Evolutionary conservation across 1,140 invertebrate genomes (phyloP), one percentile per base, ranked within the genome.

Genomic region (Pachypeltis micranthus): DNA sequence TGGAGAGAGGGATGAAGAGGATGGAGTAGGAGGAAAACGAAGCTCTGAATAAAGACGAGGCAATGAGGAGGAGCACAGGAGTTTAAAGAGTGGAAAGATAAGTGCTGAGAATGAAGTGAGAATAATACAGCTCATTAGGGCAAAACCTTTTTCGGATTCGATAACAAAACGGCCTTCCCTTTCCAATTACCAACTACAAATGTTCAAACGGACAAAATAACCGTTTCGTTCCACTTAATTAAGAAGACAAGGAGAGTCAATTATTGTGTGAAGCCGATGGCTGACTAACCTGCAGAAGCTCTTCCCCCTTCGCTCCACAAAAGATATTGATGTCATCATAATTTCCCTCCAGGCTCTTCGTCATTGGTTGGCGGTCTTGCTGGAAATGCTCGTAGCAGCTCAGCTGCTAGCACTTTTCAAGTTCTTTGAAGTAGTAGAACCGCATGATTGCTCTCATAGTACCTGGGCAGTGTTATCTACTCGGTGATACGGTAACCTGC

Each of bases 171-270:
- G 28, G 21, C 31, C 24, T 28, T 51, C 62, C 62, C 62, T 31
- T 59, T 57, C 63, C 63, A 63, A 63, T 63, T 63, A 63, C 63
- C 63, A 56, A 63, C 31, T 63, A 63, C 63, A 55, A 63, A 63
- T 63, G 63, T 63, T 63, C 63, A 63, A 63, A 63, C 63, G 63
- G 56, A 63, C 63, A 63, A 63, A 59, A 63, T 63, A 63, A 63
- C 63, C 63, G 51, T 63, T 63, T 59, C 63, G 31, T 63, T 63
- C 63, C 63, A 59, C 55, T 63, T 63, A 63, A 63, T 63, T 63
- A 63, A 63, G 54, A 63, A 31, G 26, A 27, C 57, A 7, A 59
- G 23, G 57, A 44, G 44, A 34, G 55, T 55, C 63, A 63, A 63
- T 63, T 63, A 63, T 63, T 59, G 63, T 63, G 58, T 55, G 34